Percentiles rank a stretch among this genome's conserved stretches.
Evolutionary conservation across 2,888 invertebrate genomes (phyloP).

Genomic region (Strigamia maritima): DNA sequence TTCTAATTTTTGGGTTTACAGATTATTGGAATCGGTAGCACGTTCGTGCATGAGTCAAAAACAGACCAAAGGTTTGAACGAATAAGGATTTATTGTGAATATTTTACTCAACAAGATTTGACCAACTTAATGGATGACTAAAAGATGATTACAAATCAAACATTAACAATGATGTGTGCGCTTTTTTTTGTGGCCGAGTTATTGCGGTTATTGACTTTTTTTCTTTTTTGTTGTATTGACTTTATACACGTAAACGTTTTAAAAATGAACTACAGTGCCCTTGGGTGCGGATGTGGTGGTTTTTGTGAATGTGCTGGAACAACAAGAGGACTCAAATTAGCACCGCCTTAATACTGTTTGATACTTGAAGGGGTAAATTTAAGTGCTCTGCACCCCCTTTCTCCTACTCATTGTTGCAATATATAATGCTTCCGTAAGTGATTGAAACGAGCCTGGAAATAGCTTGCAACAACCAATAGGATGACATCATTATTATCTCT

Average conservation of each 20-base stretch:
- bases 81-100: neutral
- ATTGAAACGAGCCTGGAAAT: neutral
- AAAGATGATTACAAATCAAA: neutral
- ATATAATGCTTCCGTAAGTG: neutral
- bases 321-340: neutral
- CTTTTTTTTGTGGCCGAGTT: neutral
- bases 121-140: neutral
- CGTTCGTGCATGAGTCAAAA: constrained; percentile 79
- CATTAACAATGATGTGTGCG: neutral
- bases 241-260: neutral
- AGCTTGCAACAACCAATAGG: neutral
- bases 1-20: constrained; percentile 53
- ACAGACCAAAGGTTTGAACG: constrained; percentile 38
- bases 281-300: neutral
- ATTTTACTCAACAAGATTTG: neutral
- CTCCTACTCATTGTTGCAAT: neutral
- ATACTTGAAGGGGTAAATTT: neutral
- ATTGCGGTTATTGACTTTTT: neutral
- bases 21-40: constrained; percentile 93
- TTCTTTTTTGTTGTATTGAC: neutral
- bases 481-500: neutral
- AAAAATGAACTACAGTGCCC: neutral
- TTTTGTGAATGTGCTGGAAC: neutral
- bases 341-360: neutral
- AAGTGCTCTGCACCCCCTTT: neutral